A percentile compares a stretch with the other conserved stretches of the same genome.
phyloP scores from a whole-genome alignment of 2,113 vertebrate genomes.

The Pygoscelis adeliae region DNA sequence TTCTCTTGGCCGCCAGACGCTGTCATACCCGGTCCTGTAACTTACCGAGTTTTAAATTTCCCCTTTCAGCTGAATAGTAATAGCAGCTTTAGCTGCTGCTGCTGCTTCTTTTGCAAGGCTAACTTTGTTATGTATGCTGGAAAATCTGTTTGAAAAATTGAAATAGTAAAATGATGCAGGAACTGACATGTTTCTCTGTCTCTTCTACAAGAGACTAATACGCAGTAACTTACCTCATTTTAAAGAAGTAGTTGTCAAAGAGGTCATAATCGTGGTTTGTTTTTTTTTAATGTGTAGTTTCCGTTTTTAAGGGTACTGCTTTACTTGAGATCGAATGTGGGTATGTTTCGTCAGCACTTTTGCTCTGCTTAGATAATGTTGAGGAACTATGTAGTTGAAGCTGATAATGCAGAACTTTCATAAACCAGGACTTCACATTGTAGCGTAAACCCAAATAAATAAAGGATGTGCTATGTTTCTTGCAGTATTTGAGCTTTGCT shows the following conservation, averaged over 20 bases:
- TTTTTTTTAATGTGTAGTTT: not conserved
- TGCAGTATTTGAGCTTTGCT: not conserved
- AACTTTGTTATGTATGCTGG: not conserved
- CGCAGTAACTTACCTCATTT: rapidly evolving
- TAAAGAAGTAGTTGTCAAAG: not conserved
- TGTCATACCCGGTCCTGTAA: not conserved
- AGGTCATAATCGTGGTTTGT: rapidly evolving
- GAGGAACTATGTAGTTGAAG: not conserved
- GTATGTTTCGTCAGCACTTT: not conserved
- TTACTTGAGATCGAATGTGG: not conserved
- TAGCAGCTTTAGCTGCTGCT: not conserved
- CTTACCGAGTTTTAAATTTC: not conserved
- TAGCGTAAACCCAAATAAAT: not conserved
- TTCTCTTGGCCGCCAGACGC: no score
- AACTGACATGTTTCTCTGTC: not conserved
- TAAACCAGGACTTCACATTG: not conserved
- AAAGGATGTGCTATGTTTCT: not conserved
- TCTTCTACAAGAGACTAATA: not conserved
- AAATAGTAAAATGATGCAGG: not conserved
- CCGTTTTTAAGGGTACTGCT: not conserved
- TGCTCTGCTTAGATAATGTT: not conserved
- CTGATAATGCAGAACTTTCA: not conserved
- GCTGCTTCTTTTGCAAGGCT: not conserved
- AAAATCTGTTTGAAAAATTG: not conserved
- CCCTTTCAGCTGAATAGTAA: rapidly evolving